A percentile compares a stretch with the other conserved stretches of the same genome.
These are phyloP conservation scores for Tichodroma muraria DNA, from an alignment of 2,113 vertebrate species.

Conservation along the genomic window DNA sequence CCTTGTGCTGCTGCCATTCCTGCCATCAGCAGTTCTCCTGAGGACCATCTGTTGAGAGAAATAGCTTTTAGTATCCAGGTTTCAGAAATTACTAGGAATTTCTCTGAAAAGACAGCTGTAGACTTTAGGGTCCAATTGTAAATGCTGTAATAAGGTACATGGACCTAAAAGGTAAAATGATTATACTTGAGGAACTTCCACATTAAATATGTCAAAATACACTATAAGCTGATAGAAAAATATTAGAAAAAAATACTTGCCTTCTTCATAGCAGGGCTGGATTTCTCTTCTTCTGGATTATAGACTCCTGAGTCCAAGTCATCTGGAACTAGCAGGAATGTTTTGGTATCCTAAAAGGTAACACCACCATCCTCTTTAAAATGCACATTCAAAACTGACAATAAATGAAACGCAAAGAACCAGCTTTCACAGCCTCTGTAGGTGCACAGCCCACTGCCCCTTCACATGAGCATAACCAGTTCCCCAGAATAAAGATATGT, in stretches of 20 bases:
- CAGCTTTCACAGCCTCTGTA: not conserved
- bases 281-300: not conserved
- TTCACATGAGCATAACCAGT: not conserved
- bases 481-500: not conserved
- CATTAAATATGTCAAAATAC: not conserved
- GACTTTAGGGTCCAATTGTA: not conserved
- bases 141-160: not conserved
- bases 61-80: not conserved
- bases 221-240: not conserved
- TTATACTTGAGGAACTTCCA: not conserved
- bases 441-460: not conserved
- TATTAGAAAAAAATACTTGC: not conserved
- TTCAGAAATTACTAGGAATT: not conserved
- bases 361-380: not conserved
- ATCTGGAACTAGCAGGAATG: slow-evolving; percentile 29
- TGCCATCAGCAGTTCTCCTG: not conserved
- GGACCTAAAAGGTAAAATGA: not conserved
- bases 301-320: not conserved
- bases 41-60: slow-evolving; percentile 15
- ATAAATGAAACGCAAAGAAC: not conserved
- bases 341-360: slow-evolving; percentile 59
- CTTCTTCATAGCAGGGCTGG: slow-evolving; percentile 19
- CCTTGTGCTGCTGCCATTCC: slow-evolving; percentile 32
- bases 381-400: not conserved
- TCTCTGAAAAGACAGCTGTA: not conserved